Conservation (phyloP, 2,888 invertebrate species). For the Mystacides longicornis region DNA sequence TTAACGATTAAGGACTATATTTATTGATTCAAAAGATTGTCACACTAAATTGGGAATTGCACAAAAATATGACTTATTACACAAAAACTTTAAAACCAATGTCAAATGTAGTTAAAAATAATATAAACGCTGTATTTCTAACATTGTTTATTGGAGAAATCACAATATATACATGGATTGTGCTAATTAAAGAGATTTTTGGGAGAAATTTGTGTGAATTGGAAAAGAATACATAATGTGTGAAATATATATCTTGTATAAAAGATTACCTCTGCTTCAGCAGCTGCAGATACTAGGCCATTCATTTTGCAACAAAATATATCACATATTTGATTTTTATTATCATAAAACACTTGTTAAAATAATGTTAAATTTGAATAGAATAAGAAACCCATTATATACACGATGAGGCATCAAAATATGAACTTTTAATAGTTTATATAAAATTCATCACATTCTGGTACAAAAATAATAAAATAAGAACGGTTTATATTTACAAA, state of each 20-base stretch:
- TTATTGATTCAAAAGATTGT: too few relatives aligned
- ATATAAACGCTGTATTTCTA: too few relatives aligned
- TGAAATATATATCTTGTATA: neutral
- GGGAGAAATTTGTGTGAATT: too few relatives aligned
- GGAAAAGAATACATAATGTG: neutral
- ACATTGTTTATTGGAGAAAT: too few relatives aligned
- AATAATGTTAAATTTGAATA: conserved; percentile 9
- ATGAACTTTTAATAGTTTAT: conserved; percentile 8
- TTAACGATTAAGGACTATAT: neutral
- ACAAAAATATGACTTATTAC: neutral
- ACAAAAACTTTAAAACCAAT: too few relatives aligned
- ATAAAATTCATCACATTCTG: conserved; percentile 11
- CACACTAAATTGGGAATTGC: too few relatives aligned
- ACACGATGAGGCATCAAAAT: conserved; percentile 7
- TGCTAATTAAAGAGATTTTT: too few relatives aligned
- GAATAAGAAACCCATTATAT: conserved; percentile 5
- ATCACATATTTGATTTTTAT: conserved; percentile 19
- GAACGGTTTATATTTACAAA: conserved; percentile 18
- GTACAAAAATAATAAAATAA: conserved; percentile 10
- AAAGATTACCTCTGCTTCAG: conserved; percentile 25
- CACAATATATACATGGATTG: too few relatives aligned
- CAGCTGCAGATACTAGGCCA: conserved; percentile 25
- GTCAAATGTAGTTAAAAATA: too few relatives aligned
- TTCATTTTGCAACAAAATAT: conserved; percentile 23
- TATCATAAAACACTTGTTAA: conserved; percentile 16